Evolutionary conservation across 2,888 invertebrate species (phyloP).

Genomic region (Rhingia campestris): DNA sequence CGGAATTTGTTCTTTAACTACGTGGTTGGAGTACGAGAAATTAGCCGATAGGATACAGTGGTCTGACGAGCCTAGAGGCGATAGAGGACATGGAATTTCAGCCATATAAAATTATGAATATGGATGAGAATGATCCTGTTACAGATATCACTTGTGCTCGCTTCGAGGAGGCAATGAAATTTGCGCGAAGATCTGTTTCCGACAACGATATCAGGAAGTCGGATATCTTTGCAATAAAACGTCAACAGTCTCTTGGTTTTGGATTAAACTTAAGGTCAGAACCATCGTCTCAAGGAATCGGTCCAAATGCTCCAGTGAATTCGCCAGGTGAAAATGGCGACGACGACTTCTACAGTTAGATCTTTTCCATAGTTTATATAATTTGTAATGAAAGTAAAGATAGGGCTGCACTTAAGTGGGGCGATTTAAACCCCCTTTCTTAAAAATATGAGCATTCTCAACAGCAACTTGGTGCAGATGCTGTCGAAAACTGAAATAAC

Average conservation of each 20-base stretch:
- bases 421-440: no score
- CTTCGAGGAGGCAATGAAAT: slow-evolving; percentile 99
- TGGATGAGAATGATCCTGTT: slow-evolving; percentile 98
- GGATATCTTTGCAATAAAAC: slow-evolving; percentile 99
- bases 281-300: slow-evolving; percentile 82
- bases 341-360: slow-evolving; percentile 98
- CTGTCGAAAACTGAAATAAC: no score
- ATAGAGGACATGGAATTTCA: no score
- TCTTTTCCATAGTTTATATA: slow-evolving; percentile 76
- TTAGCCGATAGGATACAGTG: no score
- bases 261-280: slow-evolving; percentile 94
- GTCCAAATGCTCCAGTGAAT: slow-evolving; percentile 86
- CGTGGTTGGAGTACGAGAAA: no score
- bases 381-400: slow-evolving; percentile 55
- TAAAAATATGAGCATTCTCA: no score
- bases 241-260: slow-evolving; percentile 99
- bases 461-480: no score
- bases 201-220: slow-evolving; percentile 99
- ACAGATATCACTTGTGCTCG: slow-evolving; percentile 98
- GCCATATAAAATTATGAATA: no score
- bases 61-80: no score
- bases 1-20: no score
- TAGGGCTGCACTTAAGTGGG: no score
- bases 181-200: slow-evolving; percentile 97
- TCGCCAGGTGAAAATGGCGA: slow-evolving; percentile 94